Conservation (phyloP, 2,888 invertebrate genomes). For the Gymnoscelis rufifasciata region DNA sequence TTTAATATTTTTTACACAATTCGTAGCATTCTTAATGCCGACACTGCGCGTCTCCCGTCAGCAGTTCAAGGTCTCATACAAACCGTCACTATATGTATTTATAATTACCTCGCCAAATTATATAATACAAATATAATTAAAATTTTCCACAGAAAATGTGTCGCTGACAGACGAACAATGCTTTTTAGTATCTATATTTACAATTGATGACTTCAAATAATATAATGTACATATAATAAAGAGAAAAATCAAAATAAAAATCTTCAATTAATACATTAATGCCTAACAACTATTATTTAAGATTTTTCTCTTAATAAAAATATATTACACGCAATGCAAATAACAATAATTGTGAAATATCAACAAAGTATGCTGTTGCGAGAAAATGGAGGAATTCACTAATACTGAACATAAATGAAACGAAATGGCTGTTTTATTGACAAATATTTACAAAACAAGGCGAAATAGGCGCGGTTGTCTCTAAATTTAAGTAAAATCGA, state of each 20-base stretch:
- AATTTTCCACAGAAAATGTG: conserved; percentile 47
- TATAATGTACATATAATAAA: conserved; percentile 75
- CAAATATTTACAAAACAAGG: conserved; percentile 66
- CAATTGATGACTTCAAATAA: conserved; percentile 75
- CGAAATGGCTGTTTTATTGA: conserved; percentile 31
- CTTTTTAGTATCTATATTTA: conserved; percentile 72
- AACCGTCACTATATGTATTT: conserved; percentile 48
- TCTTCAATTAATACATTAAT: conserved; percentile 78
- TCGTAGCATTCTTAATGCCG: conserved; percentile 80
- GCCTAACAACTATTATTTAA: conserved; percentile 75
- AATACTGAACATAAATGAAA: conserved; percentile 60
- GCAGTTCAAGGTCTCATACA: conserved; percentile 43
- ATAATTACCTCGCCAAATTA: conserved; percentile 51
- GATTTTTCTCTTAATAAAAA: conserved; percentile 76
- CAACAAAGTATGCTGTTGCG: conserved; percentile 62
- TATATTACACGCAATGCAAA: conserved; percentile 73
- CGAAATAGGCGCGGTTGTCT: conserved; percentile 44
- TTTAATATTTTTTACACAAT: conserved; percentile 81
- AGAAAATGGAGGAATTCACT: conserved; percentile 36
- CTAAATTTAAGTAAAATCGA: conserved; percentile 9
- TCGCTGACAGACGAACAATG: conserved; percentile 62
- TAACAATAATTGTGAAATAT: conserved; percentile 63
- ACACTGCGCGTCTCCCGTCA: conserved; percentile 54
- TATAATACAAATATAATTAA: conserved; percentile 73
- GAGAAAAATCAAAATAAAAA: conserved; percentile 78